A percentile compares a stretch with the other conserved stretches of the same genome.
phyloP scores from a whole-genome alignment of 2,797 vertebrate genomes.

The Falco concolor region DNA sequence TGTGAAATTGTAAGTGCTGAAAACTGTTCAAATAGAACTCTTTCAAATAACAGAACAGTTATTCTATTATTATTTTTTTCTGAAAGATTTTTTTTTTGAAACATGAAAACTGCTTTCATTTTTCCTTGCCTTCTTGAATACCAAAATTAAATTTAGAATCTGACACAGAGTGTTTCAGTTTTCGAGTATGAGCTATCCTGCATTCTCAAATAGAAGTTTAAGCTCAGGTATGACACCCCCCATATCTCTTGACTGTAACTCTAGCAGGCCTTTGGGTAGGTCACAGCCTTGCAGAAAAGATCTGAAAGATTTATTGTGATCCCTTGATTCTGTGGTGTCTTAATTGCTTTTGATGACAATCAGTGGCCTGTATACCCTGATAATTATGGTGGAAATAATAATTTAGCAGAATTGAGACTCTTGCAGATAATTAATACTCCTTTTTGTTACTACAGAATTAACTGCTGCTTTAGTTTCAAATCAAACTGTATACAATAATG shows the following conservation, averaged over 20 bases:
- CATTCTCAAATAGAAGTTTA: background rate
- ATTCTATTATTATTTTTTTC: background rate
- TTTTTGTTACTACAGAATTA: background rate
- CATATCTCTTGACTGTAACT: background rate
- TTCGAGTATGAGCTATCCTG: background rate
- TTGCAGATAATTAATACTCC: background rate
- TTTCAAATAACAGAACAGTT: background rate
- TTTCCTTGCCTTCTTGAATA: background rate
- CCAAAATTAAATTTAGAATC: background rate
- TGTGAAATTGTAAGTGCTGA: background rate
- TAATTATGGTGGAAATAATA: background rate
- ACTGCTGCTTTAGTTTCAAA: background rate
- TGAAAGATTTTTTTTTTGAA: background rate
- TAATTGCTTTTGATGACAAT: background rate
- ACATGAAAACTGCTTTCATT: background rate
- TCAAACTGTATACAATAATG: background rate
- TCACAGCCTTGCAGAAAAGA: background rate
- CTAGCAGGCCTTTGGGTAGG: background rate
- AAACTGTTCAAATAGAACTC: background rate
- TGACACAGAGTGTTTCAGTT: background rate
- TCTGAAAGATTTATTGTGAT: background rate
- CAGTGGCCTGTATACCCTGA: background rate
- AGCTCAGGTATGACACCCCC: background rate
- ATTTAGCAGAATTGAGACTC: background rate
- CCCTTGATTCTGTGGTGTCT: background rate